Evolutionary conservation across 2,888 invertebrate species (phyloP), one percentile per base, ranked within the genome.

Genomic region (Oscheius sp.): DNA sequence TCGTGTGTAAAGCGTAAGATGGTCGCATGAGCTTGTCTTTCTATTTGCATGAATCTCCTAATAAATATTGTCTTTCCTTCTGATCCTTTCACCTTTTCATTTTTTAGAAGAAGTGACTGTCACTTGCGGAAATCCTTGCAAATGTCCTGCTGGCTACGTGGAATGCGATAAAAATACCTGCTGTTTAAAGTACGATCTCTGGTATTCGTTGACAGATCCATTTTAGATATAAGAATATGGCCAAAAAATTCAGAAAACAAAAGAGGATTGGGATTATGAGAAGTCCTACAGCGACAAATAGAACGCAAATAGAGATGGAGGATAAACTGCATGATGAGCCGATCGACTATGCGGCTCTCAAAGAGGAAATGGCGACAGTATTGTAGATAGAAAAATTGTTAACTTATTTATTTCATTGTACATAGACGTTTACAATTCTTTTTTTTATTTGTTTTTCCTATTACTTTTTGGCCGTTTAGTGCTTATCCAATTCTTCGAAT

Each of bases 171-270:
- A 74, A 24, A 72, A 76, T 44, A 75, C 74, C 24, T 82, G 82
- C 66, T 82, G 82, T 63, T 67, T 82, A 28, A 75, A 72, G 75
- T 77, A 33, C 30, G 56, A 28, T 12, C 30, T 1, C n/a, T 22
- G 2, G n/a, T 47, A 47, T n/a, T 2, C 14, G 22, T 14, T 4
- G 2, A 49, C 36, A 24, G 41, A 41, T 6, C 12, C 3, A 47
- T 64, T 76, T 59, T 28, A 78, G 81, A 36, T 82, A 82, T 67
- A 82, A 80, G 63, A 82, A 80, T 61, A 82, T 82, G 82, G 80
- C 81, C 1, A 76, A 74, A 6, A 75, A 79, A 30, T 82, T 78
- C 71, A 68, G 80, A 9, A 80, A 77, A 61, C 24, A 67, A 61
- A 67, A 59, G 28, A 59, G 24, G 32, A 59, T 28, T 26, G 47